phyloP scores from a whole-genome alignment of 2,113 vertebrate genomes.

The Prietella phreatophila region DNA sequence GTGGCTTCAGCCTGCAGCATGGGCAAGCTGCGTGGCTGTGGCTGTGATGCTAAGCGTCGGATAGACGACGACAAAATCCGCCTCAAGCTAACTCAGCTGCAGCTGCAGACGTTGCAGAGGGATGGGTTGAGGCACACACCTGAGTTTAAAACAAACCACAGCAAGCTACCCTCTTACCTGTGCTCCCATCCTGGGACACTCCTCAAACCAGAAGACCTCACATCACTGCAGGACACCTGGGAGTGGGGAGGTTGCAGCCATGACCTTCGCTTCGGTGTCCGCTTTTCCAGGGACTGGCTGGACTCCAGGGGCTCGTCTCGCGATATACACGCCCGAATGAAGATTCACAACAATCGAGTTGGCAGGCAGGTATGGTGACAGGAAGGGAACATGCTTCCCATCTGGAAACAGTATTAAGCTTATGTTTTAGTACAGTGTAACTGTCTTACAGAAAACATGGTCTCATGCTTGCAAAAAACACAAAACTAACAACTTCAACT shows the following conservation, averaged over 20 bases:
- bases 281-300: conserved; percentile 87
- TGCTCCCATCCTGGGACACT: conserved; percentile 66
- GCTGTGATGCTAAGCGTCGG: conserved; percentile 81
- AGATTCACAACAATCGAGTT: conserved; percentile 87
- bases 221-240: conserved; percentile 87
- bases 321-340: conserved; percentile 89
- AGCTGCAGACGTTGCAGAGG: conserved; percentile 81
- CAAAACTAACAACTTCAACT: not conserved
- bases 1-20: conserved; percentile 90
- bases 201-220: conserved; percentile 74
- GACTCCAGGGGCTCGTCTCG: conserved; percentile 83
- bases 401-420: too few relatives aligned
- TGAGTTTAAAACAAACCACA: conserved; percentile 63
- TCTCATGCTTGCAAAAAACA: not conserved
- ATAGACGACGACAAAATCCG: conserved; percentile 82
- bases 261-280: conserved; percentile 84
- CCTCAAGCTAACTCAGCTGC: conserved; percentile 84
- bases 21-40: conserved; percentile 85
- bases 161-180: conserved; percentile 66
- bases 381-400: not conserved
- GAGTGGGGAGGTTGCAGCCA: conserved; percentile 92
- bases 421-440: not conserved
- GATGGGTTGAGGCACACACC: conserved; percentile 67
- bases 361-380: conserved; percentile 80
- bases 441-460: not conserved